phyloP scores from a whole-genome alignment of 2,888 invertebrate genomes.

The Orthonychiurus folsomi region DNA sequence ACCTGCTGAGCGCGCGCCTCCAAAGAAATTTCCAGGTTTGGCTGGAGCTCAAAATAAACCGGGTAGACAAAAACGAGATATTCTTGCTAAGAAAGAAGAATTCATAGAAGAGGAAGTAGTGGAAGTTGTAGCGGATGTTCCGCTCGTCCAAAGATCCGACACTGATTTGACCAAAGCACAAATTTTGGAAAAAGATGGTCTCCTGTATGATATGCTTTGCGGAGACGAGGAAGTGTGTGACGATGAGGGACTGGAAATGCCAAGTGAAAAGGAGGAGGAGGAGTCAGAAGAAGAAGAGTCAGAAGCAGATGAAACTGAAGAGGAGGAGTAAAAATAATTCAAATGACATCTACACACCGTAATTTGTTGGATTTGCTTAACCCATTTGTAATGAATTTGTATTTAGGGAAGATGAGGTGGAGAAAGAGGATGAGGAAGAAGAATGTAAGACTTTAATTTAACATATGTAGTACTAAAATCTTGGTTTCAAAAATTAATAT shows the following conservation, averaged over 20 bases:
- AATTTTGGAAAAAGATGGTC: slow-evolving; percentile 24
- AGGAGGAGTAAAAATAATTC: not conserved
- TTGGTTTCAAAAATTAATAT: too few species aligned
- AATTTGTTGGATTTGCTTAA: too few species aligned
- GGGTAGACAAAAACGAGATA: not conserved
- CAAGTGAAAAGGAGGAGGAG: not conserved
- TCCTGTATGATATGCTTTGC: slow-evolving; percentile 23
- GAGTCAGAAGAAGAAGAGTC: slow-evolving; percentile 10
- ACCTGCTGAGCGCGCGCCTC: not conserved
- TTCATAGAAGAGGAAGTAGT: slow-evolving; percentile 6
- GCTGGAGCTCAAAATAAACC: not conserved
- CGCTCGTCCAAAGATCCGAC: slow-evolving; percentile 20
- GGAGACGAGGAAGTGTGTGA: slow-evolving; percentile 12
- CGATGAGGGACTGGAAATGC: not conserved
- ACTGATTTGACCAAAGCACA: slow-evolving; percentile 17
- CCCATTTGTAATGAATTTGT: too few species aligned
- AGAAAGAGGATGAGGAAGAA: slow-evolving; percentile 12
- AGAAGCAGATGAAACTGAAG: slow-evolving; percentile 3
- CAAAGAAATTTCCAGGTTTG: not conserved
- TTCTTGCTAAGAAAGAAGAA: not conserved
- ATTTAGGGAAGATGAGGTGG: slow-evolving; percentile 7
- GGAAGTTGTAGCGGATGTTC: not conserved
- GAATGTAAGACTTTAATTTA: slow-evolving; percentile 9
- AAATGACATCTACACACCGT: not conserved
- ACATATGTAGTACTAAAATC: not conserved